Evolutionary conservation across 2,888 invertebrate genomes (phyloP), one percentile per base, ranked within the genome.

Genomic region (Hydriomena furcata): DNA sequence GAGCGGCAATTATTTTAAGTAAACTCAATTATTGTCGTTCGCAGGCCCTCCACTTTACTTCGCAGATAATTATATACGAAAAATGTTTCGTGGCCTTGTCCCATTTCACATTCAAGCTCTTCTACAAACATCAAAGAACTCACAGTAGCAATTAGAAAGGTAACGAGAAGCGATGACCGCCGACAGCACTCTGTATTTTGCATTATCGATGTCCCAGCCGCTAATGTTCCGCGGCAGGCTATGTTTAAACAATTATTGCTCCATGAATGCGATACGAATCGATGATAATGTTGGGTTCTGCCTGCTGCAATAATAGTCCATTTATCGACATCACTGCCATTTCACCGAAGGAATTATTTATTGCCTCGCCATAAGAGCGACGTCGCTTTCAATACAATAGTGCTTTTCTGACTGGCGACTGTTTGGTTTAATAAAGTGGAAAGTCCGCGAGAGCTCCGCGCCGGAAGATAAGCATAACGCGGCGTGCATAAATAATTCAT

Each of bases 241-340:
- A 79, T 84, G 84, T 84, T 87, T 84, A 84, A 86, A 87, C 86
- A 86, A 87, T 88, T 84, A 87, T 84, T 80, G 74, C 78, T 69
- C 72, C 69, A 75, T 77, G 76, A 84, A 83, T 79, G 78, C 82
- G 84, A 86, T 87, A 81, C 81, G 79, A 87, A 82, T 85, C 81
- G 79, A 82, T 79, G 84, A 85, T 86, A 86, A 87, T 84, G 81
- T 82, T 82, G 79, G 83, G 82, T 79, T 79, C 82, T 79, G 86
- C 84, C 83, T 82, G 77, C 74, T 76, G 82, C 79, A 82, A 84
- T 87, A 85, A 87, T 86, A 86, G 86, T 73, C 84, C 84, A 79
- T 86, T 87, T 85, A 86, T 87, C 83, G 84, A 84, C 71, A 82
- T 71, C 68, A 62, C 77, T 80, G 79, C 82, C 81, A 82, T 85